phyloP scores from a whole-genome alignment of 1,140 invertebrate species.

The Zaprionus davidi region DNA sequence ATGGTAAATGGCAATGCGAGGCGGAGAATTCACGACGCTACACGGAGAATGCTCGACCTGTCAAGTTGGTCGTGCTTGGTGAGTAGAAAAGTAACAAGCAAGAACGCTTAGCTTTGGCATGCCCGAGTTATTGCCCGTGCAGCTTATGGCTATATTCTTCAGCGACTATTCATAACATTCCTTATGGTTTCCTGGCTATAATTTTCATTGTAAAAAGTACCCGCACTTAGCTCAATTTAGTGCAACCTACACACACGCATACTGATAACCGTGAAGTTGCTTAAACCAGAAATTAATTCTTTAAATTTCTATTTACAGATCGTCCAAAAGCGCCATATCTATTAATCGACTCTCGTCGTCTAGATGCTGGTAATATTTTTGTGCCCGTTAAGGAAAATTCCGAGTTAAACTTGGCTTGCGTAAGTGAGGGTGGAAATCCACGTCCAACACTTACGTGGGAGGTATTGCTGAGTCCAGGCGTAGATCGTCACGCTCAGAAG shows the following conservation, averaged over 20 bases:
- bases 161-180: too few species aligned
- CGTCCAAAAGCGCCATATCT: constrained; percentile 91
- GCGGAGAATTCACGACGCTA: constrained; percentile 87
- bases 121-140: neutral
- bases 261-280: constrained; percentile 34
- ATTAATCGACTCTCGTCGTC: constrained; percentile 90
- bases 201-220: too few species aligned
- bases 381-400: constrained; percentile 92
- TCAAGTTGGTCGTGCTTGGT: constrained; percentile 89
- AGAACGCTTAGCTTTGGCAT: constrained; percentile 5
- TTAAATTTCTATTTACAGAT: constrained; percentile 85
- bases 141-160: too few species aligned
- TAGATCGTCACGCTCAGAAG: constrained; percentile 85
- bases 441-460: constrained; percentile 90
- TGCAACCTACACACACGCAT: too few species aligned
- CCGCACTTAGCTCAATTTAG: too few species aligned
- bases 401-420: constrained; percentile 91
- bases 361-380: constrained; percentile 93
- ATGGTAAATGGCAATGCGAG: constrained; percentile 89
- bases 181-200: too few species aligned
- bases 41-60: constrained; percentile 86
- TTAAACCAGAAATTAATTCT: constrained; percentile 6
- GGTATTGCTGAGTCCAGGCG: constrained; percentile 86
- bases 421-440: constrained; percentile 93
- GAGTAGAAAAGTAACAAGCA: constrained; percentile 76